These are phyloP conservation scores for Drosophila nigricruria DNA, from an alignment of 2,888 invertebrate species.

Conservation along the genomic window DNA sequence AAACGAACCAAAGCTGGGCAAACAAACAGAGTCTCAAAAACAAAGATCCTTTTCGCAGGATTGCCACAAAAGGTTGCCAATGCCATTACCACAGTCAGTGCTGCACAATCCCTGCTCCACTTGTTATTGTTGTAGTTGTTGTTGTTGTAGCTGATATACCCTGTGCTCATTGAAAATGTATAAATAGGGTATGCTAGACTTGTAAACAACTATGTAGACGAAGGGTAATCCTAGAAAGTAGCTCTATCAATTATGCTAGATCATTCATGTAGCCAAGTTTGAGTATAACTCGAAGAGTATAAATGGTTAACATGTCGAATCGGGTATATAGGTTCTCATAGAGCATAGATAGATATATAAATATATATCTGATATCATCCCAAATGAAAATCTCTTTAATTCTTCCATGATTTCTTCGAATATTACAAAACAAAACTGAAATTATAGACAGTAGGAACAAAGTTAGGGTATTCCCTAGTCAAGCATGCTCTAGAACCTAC, in stretches of 20 bases:
- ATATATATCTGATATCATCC: background rate
- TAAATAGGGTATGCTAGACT: background rate
- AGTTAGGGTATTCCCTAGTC: background rate
- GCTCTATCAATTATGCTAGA: background rate
- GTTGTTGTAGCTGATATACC: conserved; percentile 31
- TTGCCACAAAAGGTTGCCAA: conserved; percentile 67
- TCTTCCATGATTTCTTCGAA: background rate
- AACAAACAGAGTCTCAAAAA: conserved; percentile 59
- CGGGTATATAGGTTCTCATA: background rate
- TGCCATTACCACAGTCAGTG: conserved; percentile 71
- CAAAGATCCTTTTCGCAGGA: conserved; percentile 57
- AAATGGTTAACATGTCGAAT: background rate
- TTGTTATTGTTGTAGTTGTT: conserved; percentile 34
- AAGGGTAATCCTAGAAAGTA: background rate
- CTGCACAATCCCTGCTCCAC: conserved; percentile 36
- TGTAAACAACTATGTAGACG: background rate
- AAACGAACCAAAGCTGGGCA: conserved; percentile 58
- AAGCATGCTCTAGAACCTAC: background rate
- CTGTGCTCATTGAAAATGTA: background rate
- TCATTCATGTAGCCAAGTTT: background rate
- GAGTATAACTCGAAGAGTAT: background rate
- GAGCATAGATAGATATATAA: background rate
- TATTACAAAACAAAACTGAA: background rate
- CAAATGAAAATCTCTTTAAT: background rate
- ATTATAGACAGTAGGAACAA: background rate